These are phyloP conservation scores for Anastatus disparis DNA, from an alignment of 1,140 invertebrate genomes.

Conservation along the genomic window DNA sequence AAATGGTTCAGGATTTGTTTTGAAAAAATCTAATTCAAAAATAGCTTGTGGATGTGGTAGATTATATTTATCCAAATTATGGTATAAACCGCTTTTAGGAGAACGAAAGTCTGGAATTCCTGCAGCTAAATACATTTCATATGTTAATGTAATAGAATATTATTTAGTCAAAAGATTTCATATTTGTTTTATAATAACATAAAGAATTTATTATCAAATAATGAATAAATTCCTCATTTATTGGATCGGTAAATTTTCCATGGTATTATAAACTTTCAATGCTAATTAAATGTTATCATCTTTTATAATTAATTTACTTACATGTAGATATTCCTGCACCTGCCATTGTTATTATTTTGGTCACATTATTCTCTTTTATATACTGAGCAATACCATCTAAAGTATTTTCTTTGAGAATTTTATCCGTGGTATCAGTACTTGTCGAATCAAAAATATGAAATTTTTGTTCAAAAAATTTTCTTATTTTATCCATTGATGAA, in stretches of 20 bases:
- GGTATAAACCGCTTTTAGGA: slow-evolving; percentile 90
- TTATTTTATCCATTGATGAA: slow-evolving; percentile 54
- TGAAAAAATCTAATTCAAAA: slow-evolving; percentile 89
- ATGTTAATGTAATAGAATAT: background rate
- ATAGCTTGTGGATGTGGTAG: slow-evolving; percentile 95
- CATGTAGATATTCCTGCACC: slow-evolving; percentile 96
- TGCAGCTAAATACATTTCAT: slow-evolving; percentile 78
- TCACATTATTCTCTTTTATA: slow-evolving; percentile 79
- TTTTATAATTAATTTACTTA: slow-evolving; percentile 67
- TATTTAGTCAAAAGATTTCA: too few species aligned
- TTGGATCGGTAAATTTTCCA: too few species aligned
- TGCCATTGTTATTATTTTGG: slow-evolving; percentile 91
- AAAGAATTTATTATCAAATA: too few species aligned
- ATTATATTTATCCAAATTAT: slow-evolving; percentile 92
- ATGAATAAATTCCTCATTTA: too few species aligned
- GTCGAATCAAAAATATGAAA: slow-evolving; percentile 48
- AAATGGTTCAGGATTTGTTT: slow-evolving; percentile 86
- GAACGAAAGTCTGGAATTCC: slow-evolving; percentile 96
- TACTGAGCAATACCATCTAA: slow-evolving; percentile 78
- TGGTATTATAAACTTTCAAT: too few species aligned
- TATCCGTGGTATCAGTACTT: slow-evolving; percentile 30
- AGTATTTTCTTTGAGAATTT: slow-evolving; percentile 62
- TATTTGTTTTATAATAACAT: too few species aligned
- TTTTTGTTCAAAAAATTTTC: slow-evolving; percentile 54
- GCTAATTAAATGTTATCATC: too few species aligned